A percentile compares a stretch with the other conserved stretches of the same genome.
Conservation (phyloP, 2,113 vertebrate genomes). For the Odocoileus virginianus region DNA sequence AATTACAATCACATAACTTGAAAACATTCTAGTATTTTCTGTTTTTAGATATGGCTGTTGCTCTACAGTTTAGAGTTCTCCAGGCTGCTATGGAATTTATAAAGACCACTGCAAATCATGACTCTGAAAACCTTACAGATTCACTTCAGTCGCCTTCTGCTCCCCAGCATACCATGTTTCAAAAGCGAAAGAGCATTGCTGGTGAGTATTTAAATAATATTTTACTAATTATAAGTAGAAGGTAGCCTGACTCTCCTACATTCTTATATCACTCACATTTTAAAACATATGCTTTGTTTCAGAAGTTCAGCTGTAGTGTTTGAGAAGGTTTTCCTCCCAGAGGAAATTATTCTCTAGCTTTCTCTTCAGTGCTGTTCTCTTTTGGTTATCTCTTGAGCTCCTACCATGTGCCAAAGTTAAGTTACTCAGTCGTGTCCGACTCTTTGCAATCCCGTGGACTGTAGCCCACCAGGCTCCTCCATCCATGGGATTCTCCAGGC, state of each 20-base stretch:
- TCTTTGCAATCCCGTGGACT: too few relatives aligned
- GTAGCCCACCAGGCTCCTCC: too few relatives aligned
- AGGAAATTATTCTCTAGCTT: neutral
- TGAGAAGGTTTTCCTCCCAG: neutral
- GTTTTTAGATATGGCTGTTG: slow-evolving; percentile 91
- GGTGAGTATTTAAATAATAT: slow-evolving; percentile 81
- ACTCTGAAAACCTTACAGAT: slow-evolving; percentile 82
- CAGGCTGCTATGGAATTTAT: slow-evolving; percentile 95
- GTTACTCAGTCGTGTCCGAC: too few relatives aligned
- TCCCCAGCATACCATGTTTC: slow-evolving; percentile 83
- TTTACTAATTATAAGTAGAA: neutral
- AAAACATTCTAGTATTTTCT: slow-evolving; percentile 30
- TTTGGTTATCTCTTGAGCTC: neutral
- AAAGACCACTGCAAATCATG: slow-evolving; percentile 91
- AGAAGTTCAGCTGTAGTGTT: neutral
- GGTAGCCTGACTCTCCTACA: neutral
- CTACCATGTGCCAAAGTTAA: neutral
- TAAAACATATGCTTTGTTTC: neutral
- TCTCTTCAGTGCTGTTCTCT: neutral
- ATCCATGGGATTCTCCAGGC: too few relatives aligned
- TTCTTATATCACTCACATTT: neutral
- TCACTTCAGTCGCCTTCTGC: slow-evolving; percentile 75
- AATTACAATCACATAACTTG: neutral
- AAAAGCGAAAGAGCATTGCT: slow-evolving; percentile 92
- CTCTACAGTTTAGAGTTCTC: slow-evolving; percentile 92